Evolutionary conservation across 92 coral and sea anemone species (phyloP).

Genomic region (Siderastrea siderea): DNA sequence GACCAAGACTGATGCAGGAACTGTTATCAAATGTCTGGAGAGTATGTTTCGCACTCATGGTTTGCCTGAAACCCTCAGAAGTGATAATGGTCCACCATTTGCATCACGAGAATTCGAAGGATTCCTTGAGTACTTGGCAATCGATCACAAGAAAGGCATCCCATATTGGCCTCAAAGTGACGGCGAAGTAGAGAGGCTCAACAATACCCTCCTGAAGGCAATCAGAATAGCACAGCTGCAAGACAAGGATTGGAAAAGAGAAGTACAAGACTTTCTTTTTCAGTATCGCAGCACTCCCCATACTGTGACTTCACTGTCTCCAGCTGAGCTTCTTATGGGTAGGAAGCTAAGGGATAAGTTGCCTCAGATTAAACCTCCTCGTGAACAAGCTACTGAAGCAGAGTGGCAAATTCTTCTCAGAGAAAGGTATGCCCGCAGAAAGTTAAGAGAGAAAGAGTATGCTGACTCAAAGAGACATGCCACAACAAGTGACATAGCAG

Average conservation of each 20-base stretch:
- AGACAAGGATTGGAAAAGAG: too few species aligned
- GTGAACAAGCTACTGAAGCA: too few species aligned
- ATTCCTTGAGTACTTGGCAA: too few species aligned
- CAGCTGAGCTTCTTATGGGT: neutral
- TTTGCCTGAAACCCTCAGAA: slow-evolving; percentile 45
- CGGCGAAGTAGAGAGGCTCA: too few species aligned
- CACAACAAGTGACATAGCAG: neutral
- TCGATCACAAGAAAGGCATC: too few species aligned
- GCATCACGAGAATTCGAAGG: slow-evolving; percentile 38
- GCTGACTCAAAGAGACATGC: slow-evolving; percentile 9
- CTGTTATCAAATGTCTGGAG: slow-evolving; percentile 9
- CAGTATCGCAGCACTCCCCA: slow-evolving; percentile 51
- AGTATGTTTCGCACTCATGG: neutral
- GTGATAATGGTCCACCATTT: slow-evolving; percentile 64
- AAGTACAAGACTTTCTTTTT: neutral
- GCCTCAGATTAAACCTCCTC: neutral
- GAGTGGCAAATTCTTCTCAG: too few species aligned
- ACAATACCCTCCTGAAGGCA: too few species aligned
- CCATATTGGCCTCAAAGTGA: too few species aligned
- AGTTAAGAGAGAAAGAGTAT: neutral
- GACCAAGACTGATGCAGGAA: slow-evolving; percentile 61
- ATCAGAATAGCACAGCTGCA: too few species aligned
- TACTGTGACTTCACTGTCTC: slow-evolving; percentile 43
- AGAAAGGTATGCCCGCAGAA: too few species aligned
- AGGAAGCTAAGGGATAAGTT: neutral